These are phyloP conservation scores for Dicaeum eximium DNA, from an alignment of 2,113 vertebrate species.

Conservation along the genomic window DNA sequence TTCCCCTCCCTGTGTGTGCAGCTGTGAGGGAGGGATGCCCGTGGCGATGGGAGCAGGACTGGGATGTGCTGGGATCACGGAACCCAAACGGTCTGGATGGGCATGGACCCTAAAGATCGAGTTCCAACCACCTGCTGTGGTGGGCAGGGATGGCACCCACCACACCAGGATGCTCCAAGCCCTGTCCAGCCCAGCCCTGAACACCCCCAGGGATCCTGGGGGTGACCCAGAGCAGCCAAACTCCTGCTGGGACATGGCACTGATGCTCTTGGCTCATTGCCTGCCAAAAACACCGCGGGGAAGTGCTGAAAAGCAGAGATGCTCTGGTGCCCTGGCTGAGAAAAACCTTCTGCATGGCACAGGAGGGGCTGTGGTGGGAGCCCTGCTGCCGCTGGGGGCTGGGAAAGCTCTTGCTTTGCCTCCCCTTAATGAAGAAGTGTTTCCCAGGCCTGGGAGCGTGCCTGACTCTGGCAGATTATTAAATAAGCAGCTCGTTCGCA, in stretches of 20 bases:
- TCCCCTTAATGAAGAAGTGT: neutral
- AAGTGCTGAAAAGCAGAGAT: fast-evolving
- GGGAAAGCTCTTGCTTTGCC: neutral
- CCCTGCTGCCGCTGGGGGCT: fast-evolving
- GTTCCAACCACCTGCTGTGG: fast-evolving
- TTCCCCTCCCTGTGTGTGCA: neutral
- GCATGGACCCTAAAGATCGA: fast-evolving
- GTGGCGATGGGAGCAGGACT: fast-evolving
- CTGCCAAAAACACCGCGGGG: fast-evolving
- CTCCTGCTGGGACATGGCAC: fast-evolving
- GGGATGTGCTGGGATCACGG: neutral
- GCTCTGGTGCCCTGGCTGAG: fast-evolving
- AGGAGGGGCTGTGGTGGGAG: neutral
- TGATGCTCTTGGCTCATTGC: neutral
- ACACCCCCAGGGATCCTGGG: neutral
- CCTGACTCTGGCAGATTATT: neutral
- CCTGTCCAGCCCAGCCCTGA: neutral
- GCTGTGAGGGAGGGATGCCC: neutral
- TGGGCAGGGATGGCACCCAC: neutral
- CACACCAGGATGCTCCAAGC: neutral
- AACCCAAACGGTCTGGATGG: too few relatives aligned
- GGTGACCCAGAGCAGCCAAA: fast-evolving
- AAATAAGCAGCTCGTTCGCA: fast-evolving
- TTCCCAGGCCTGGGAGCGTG: neutral
- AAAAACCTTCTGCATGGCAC: fast-evolving